These are phyloP conservation scores for Chaenocephalus aceratus DNA, from an alignment of 2,113 vertebrate genomes.

Conservation along the genomic window DNA sequence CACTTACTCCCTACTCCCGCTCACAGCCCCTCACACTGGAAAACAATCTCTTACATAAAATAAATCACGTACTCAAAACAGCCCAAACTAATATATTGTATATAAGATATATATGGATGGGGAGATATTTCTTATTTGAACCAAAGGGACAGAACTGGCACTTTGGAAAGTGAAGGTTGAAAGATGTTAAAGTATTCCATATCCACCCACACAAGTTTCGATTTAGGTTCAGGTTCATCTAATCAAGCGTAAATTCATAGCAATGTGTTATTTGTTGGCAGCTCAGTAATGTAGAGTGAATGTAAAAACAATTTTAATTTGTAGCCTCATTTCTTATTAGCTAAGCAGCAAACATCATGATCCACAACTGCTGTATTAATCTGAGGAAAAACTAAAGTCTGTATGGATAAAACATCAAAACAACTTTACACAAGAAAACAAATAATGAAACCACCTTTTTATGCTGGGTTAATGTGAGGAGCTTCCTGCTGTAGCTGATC, in stretches of 20 bases:
- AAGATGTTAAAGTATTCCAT: neutral
- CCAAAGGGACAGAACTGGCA: neutral
- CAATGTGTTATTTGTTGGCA: neutral
- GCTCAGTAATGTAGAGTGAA: neutral
- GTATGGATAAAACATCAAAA: neutral
- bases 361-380: neutral
- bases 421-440: neutral
- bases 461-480: neutral
- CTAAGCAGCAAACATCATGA: neutral
- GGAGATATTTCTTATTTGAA: neutral
- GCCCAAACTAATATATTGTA: neutral
- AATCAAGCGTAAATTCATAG: neutral
- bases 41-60: slow-evolving; percentile 8
- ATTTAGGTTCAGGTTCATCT: neutral
- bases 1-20: slow-evolving; percentile 15
- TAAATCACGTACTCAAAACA: slow-evolving; percentile 5
- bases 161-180: neutral
- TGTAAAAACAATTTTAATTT: neutral
- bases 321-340: neutral
- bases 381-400: neutral
- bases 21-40: slow-evolving; percentile 1
- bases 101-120: neutral
- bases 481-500: neutral
- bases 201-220: neutral
- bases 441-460: neutral